Percentiles rank a stretch among this genome's conserved stretches.
Evolutionary conservation across 2,888 invertebrate species (phyloP).

Genomic region (Dryobotodes eremita): DNA sequence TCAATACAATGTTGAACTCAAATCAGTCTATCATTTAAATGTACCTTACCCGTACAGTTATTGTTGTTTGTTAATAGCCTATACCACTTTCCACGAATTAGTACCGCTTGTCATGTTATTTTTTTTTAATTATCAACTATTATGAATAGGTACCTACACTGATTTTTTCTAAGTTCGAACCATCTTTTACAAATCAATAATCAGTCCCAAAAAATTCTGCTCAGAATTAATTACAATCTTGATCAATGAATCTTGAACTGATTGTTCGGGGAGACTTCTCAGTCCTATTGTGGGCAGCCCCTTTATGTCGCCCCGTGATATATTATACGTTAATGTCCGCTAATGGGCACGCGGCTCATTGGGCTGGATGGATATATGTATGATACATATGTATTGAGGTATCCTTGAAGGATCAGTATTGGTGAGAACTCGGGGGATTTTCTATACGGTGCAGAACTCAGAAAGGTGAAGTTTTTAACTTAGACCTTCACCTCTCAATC

Average conservation of each 20-base stretch:
- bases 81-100: no score
- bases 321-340: slow-evolving; percentile 21
- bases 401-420: not conserved
- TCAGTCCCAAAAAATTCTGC: not conserved
- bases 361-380: not conserved
- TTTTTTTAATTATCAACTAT: no score
- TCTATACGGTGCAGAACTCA: not conserved
- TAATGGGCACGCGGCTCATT: slow-evolving; percentile 37
- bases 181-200: not conserved
- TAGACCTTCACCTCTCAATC: not conserved
- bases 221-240: slow-evolving; percentile 34
- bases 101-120: no score
- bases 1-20: no score
- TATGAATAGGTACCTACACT: no score
- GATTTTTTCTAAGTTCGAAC: no score
- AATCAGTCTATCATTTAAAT: no score
- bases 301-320: slow-evolving; percentile 23
- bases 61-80: no score
- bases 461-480: not conserved
- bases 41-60: no score
- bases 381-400: slow-evolving; percentile 1
- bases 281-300: slow-evolving; percentile 1
- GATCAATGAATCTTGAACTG: slow-evolving; percentile 18
- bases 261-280: slow-evolving; percentile 18
- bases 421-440: not conserved